Evolutionary conservation across 1,140 invertebrate genomes (phyloP), one percentile per base, ranked within the genome.

Genomic region (Akabosia matsudoensis): DNA sequence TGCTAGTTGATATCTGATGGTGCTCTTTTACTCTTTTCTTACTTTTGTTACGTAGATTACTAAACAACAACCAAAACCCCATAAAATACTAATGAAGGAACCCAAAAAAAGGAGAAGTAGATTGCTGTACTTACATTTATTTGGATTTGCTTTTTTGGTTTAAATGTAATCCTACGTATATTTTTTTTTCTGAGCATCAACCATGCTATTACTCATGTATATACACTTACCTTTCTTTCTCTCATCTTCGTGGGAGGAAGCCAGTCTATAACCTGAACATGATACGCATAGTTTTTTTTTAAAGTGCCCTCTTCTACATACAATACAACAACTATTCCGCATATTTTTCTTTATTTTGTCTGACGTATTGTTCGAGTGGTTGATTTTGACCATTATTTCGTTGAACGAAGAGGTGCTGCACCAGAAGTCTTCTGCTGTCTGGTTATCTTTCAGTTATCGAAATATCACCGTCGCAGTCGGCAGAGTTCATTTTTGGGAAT

Each of bases 201-300:
- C 7, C 37, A 45, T 45, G 18, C 37, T 45, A 18, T 45, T 45
- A 24, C 24, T n/a, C 54, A 24, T 56, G 24, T 3, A 24, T 56
- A 56, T 22, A 24, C 24, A 22, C 30, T 54, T 33, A 52, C 52
- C 37, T 74, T 74, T 74, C 73, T 74, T 51, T 73, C 75, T 76
- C 71, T 76, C 76, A 73, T 72, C 72, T 70, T 78, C 73, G 76
- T 78, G 76, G 76, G 76, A 78, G 76, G 76, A 78, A 78, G 76
- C 76, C 76, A 74, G 64, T 70, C 72, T 64, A 70, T 33, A 67
- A 30, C 24, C 28, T 14, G n/a, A 67, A 28, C 10, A 67, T 10
- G 22, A 67, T 28, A 67, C 10, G 13, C 31, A 67, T 10, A 67
- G 28, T 30, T 30, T 67, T 67, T 67, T 30, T n/a, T 30, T 30